These are phyloP conservation scores for Pandemis heparana DNA, from an alignment of 2,888 invertebrate genomes.

Conservation along the genomic window DNA sequence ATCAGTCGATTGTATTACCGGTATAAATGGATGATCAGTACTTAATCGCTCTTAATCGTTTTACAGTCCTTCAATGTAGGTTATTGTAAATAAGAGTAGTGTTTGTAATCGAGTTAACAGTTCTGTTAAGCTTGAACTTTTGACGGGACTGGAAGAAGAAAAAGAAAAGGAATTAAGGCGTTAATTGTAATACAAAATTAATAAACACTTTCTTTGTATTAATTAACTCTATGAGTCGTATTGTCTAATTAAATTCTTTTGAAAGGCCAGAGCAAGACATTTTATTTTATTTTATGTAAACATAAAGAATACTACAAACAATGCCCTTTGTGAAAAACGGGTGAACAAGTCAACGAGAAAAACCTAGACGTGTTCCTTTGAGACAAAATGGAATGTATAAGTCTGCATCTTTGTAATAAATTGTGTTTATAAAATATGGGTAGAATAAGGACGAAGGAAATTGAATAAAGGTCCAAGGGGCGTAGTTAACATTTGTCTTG, in stretches of 20 bases:
- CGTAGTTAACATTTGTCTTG: constrained; percentile 28
- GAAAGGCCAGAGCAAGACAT: neutral
- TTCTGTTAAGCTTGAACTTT: neutral
- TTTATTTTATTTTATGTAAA: neutral
- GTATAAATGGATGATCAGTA: constrained; percentile 35
- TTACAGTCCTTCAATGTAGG: constrained; percentile 20
- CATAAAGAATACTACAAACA: constrained; percentile 6
- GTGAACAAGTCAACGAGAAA: constrained; percentile 6
- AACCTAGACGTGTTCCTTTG: constrained; percentile 9
- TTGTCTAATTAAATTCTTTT: neutral
- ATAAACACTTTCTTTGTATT: constrained; percentile 5
- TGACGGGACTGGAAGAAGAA: neutral
- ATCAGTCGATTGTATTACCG: constrained; percentile 38
- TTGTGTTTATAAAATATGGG: constrained; percentile 6
- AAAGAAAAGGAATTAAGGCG: neutral
- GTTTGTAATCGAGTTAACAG: constrained; percentile 1
- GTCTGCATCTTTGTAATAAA: constrained; percentile 37
- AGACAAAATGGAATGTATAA: constrained; percentile 22
- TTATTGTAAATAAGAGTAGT: constrained; percentile 12
- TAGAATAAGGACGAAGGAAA: neutral
- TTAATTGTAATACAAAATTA: neutral
- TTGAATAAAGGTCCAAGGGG: neutral
- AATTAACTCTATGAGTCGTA: neutral
- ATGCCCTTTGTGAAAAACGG: constrained; percentile 14
- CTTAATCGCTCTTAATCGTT: constrained; percentile 28